These are phyloP conservation scores for Isichthys henryi DNA, from an alignment of 2,113 vertebrate species.

Conservation along the genomic window DNA sequence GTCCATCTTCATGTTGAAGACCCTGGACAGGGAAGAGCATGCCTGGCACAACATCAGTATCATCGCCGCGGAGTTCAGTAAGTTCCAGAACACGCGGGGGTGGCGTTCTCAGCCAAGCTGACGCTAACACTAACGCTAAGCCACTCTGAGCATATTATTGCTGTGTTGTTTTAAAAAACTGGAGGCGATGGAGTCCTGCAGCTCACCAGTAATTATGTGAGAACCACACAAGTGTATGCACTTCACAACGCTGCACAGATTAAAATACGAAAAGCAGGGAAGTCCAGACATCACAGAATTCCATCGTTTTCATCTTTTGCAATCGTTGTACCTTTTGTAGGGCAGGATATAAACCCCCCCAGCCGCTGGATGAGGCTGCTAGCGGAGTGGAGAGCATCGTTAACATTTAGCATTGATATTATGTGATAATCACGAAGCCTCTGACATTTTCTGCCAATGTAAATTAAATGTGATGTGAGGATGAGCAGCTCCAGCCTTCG, in stretches of 20 bases:
- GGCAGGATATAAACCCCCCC: neutral
- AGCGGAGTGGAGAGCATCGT: neutral
- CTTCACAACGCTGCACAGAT: neutral
- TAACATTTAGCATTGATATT: neutral
- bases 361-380: neutral
- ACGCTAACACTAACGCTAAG: neutral
- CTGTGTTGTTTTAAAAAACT: neutral
- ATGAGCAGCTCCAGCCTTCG: neutral
- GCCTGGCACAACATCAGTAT: slow-evolving; percentile 93
- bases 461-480: neutral
- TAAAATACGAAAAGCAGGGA: neutral
- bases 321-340: neutral
- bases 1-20: slow-evolving; percentile 80
- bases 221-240: neutral
- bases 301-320: neutral
- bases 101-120: neutral
- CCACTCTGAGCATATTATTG: neutral
- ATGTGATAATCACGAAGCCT: neutral
- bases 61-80: slow-evolving; percentile 87
- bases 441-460: slow-evolving; percentile 5
- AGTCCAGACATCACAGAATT: neutral
- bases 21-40: slow-evolving; percentile 81
- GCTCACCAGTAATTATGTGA: neutral
- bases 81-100: slow-evolving; percentile 46
- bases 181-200: neutral